Evolutionary conservation across 2,888 invertebrate genomes (phyloP), one percentile per base, ranked within the genome.

Genomic region (Caradrina kadenii): DNA sequence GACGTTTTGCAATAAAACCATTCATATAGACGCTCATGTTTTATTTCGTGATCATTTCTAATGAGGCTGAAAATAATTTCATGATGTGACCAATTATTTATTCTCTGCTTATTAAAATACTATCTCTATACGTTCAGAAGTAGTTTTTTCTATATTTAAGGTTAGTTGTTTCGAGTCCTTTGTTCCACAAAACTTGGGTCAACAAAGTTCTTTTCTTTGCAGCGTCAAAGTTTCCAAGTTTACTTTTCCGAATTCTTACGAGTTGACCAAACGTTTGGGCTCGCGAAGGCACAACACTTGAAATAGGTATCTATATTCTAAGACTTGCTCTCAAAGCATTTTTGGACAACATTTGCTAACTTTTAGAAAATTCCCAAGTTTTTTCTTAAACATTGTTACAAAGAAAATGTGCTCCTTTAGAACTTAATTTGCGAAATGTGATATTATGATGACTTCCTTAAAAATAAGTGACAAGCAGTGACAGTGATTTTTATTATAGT

Each of bases 1-100:
- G 73, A 77, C 67, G 48, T 77, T 73, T 48, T 69, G 49, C 80
- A 67, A 71, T 65, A 64, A 55, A 21, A 63, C 48, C 50, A 72
- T 65, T 71, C 64, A 64, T 62, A 39, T n/a, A n/a, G 15, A 22
- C 5, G 31, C 22, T 63, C 50, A 59, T 55, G 50, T 50, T 75
- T 66, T 55, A 66, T 73, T 65, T 50, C 15, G 15, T 52, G 19
- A 59, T 35, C 45, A 77, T 71, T 45, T 15, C 4, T 61, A 50
- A 48, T 67, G 22, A 45, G 50, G 11, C 63, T 55, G 35, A 19
- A 10, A 0, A 1, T 35, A 1, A 35, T 26, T 45, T 1, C n/a
- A 13, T 5, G 15, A 19, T 4, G 7, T 63, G 7, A 35, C 0
- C 45, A 42, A 13, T 42, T 15, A 45, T 45, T 45, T 45, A 3